Evolutionary conservation across 2,113 vertebrate species (phyloP).

Genomic region (Tetrax tetrax): DNA sequence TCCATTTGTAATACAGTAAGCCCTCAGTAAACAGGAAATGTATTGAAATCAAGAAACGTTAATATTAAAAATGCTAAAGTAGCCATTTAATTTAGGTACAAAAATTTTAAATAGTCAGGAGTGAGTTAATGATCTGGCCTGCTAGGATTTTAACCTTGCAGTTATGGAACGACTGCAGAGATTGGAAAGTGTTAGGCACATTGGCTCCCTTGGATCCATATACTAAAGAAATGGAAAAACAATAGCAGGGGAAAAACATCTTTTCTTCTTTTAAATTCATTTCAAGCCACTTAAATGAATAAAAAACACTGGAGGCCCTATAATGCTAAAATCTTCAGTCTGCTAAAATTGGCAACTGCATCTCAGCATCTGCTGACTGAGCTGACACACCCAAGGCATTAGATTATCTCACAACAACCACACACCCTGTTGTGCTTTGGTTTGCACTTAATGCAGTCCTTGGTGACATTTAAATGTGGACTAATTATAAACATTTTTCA

Average conservation of each 20-base stretch:
- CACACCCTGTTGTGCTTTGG: conserved; percentile 3
- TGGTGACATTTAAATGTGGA: not conserved
- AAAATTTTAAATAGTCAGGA: not conserved
- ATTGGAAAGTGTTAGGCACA: conserved; percentile 56
- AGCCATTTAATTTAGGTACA: not conserved
- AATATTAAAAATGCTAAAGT: not conserved
- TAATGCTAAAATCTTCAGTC: not conserved
- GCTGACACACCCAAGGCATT: conserved; percentile 40
- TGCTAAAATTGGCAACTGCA: conserved; percentile 27
- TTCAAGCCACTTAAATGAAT: conserved; percentile 37
- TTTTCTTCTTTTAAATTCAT: conserved; percentile 38
- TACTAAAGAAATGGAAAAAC: conserved; percentile 59
- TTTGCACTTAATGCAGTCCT: conserved; percentile 17
- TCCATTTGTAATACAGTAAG: not conserved
- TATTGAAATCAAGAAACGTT: not conserved
- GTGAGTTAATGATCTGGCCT: conserved; percentile 30
- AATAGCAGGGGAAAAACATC: conserved; percentile 41
- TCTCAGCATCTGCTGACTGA: conserved; percentile 47
- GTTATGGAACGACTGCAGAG: conserved; percentile 54
- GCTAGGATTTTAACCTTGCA: conserved; percentile 10
- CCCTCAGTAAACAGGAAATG: not conserved
- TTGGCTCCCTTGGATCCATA: conserved; percentile 33
- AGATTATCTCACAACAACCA: conserved; percentile 38
- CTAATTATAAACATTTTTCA: conserved; percentile 26
- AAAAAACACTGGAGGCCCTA: not conserved